These are phyloP conservation scores for Gulo gulo DNA, from an alignment of 2,113 vertebrate species.

Conservation along the genomic window DNA sequence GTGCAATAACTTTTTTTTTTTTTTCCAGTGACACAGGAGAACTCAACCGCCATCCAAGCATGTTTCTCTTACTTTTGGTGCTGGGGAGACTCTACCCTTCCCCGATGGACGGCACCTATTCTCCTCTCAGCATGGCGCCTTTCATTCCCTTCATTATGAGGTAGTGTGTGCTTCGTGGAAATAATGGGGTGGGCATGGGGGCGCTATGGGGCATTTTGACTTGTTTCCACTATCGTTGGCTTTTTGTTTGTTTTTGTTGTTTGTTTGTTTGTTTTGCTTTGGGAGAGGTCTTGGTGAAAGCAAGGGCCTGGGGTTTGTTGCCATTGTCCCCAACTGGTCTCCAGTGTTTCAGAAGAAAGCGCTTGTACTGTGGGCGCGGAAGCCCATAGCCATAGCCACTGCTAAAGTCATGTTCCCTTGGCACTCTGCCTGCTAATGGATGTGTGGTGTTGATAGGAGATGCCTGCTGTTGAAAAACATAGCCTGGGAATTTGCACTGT, in stretches of 20 bases:
- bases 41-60: constrained; percentile 90
- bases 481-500: not conserved
- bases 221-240: not conserved
- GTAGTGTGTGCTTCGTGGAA: constrained; percentile 76
- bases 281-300: not conserved
- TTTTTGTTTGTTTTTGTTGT: not conserved
- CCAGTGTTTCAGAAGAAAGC: not conserved
- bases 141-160: constrained; percentile 94
- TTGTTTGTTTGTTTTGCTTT: not conserved
- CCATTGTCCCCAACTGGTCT: not conserved
- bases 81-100: constrained; percentile 95
- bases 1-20: not conserved
- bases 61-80: constrained; percentile 94
- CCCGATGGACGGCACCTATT: constrained; percentile 93
- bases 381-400: not conserved
- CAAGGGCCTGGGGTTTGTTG: not conserved
- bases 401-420: not conserved
- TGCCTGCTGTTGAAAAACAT: not conserved
- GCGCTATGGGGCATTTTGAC: not conserved
- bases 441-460: not conserved
- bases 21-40: constrained; percentile 77
- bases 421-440: not conserved
- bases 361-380: not conserved
- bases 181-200: not conserved
- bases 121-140: constrained; percentile 89